Evolutionary conservation across 2,797 vertebrate species (phyloP), one percentile per base, ranked within the genome.

Genomic region (Rhodeus uyekii): DNA sequence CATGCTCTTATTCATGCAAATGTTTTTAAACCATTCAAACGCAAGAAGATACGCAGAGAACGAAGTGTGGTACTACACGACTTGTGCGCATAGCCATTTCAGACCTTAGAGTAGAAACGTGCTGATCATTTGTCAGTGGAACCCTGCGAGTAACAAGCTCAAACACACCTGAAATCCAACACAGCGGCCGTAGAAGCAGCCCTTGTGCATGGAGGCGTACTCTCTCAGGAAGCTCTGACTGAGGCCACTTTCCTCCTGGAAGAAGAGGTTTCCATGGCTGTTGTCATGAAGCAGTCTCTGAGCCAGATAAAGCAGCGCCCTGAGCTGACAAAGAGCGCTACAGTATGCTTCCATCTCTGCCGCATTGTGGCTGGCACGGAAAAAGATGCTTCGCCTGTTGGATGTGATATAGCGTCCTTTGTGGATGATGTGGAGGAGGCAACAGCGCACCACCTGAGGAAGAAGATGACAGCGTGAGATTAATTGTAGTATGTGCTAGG

Each of bases 151-250:
- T 13, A 48, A 55, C 14, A 36, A 13, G 19, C 29, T 53, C 12
- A 76, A 68, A 67, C 93, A 90, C 86, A 98, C 97, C 96, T 98
- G 97, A 89, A 98, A 98, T 81, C 97, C 97, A 38, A 98, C 92
- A 86, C 97, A 98, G 44, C 97, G 96, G 3, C 97, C 97, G 1
- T 97, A 98, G 92, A 98, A 98, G 91, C 97, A 98, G 34, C 96
- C 96, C 87, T 97, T 97, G 90, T 97, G 96, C 94, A 98, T 96
- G 0, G 96, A 96, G 74, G 95, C 83, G 39, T 96, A 97, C 86
- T 98, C 97, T 0, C 86, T 90, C 50, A 98, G 88, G 78, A 98
- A 96, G 87, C 93, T 95, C 72, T 96, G 92, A 0, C 93, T 96
- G 55, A 98, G 91, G 63, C 95, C 90, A 8, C 94, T 91, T 27